Percentiles rank a stretch among this genome's conserved stretches.
Evolutionary conservation across 2,113 vertebrate species (phyloP).

Genomic region (Sclerurus mexicanus): DNA sequence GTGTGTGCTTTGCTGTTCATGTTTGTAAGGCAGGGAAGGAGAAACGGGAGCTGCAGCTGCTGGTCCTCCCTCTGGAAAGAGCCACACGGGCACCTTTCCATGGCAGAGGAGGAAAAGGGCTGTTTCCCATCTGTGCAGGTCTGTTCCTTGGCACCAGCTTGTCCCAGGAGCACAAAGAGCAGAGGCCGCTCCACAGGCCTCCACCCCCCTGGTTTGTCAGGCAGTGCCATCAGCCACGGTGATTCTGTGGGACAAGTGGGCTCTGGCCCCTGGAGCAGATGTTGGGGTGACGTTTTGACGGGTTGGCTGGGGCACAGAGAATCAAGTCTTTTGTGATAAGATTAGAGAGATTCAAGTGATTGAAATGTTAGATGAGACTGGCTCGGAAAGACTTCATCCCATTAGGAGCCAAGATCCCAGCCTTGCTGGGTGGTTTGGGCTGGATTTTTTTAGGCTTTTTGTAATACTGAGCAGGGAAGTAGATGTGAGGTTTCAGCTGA

Average conservation of each 20-base stretch:
- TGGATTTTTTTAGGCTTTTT: neutral
- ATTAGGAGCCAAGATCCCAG: conserved; percentile 31
- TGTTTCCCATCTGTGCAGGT: neutral
- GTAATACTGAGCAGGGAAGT: neutral
- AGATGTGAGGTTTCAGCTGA: neutral
- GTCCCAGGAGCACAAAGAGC: neutral
- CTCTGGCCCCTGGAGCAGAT: neutral
- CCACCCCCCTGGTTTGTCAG: rapidly evolving
- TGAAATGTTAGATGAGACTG: conserved; percentile 51
- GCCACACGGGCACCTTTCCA: rapidly evolving
- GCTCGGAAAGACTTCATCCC: conserved; percentile 2
- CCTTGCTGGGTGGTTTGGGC: neutral
- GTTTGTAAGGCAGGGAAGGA: neutral
- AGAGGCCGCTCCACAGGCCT: neutral
- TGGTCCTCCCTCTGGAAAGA: neutral
- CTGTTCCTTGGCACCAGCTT: neutral
- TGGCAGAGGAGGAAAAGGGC: rapidly evolving
- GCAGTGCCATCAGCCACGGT: neutral
- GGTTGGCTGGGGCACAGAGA: conserved; percentile 6
- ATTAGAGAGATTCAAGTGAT: conserved; percentile 59
- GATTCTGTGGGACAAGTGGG: neutral
- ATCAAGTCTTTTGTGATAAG: conserved; percentile 49
- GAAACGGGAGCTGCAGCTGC: neutral
- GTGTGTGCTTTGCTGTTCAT: neutral
- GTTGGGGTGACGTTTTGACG: neutral